These are phyloP conservation scores for Drosophila eugracilis DNA, from an alignment of 1,140 invertebrate genomes.

Conservation along the genomic window DNA sequence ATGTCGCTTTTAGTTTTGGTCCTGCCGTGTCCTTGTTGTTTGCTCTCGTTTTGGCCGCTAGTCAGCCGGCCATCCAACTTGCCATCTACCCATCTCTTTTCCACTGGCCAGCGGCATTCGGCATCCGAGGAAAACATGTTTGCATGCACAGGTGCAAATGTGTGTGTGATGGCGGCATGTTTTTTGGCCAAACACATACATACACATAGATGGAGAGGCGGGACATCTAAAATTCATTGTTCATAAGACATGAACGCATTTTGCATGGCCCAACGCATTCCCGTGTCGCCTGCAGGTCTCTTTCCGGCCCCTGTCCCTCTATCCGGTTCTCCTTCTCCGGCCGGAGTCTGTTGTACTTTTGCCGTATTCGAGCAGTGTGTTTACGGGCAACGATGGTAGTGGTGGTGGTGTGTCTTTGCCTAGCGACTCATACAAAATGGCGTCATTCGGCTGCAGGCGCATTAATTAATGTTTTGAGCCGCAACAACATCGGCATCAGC, in stretches of 20 bases:
- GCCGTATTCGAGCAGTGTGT: constrained; percentile 19
- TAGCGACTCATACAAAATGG: constrained; percentile 61
- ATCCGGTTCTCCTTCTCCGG: background rate
- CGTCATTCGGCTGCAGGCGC: constrained; percentile 76
- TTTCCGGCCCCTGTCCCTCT: constrained; percentile 2
- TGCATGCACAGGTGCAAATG: constrained; percentile 61
- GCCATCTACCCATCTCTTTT: constrained; percentile 1
- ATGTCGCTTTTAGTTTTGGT: constrained; percentile 78
- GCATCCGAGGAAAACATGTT: constrained; percentile 69
- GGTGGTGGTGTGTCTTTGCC: constrained; percentile 23
- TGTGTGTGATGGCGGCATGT: constrained; percentile 52
- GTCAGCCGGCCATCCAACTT: constrained; percentile 8
- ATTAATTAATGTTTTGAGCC: constrained; percentile 80
- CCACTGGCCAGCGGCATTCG: constrained; percentile 64
- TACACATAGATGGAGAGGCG: constrained; percentile 9
- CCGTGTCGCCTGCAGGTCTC: constrained; percentile 68
- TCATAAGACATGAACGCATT: constrained; percentile 81
- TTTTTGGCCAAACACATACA: constrained; percentile 57
- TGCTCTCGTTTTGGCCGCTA: constrained; percentile 53
- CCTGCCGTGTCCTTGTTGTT: constrained; percentile 72
- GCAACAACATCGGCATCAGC: constrained; percentile 47
- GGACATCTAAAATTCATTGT: constrained; percentile 77
- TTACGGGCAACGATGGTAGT: no score
- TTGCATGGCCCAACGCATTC: constrained; percentile 71
- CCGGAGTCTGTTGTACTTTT: constrained; percentile 51